Conservation (phyloP, 2,113 vertebrate genomes). For the Machaerirhynchus nigripectus region DNA sequence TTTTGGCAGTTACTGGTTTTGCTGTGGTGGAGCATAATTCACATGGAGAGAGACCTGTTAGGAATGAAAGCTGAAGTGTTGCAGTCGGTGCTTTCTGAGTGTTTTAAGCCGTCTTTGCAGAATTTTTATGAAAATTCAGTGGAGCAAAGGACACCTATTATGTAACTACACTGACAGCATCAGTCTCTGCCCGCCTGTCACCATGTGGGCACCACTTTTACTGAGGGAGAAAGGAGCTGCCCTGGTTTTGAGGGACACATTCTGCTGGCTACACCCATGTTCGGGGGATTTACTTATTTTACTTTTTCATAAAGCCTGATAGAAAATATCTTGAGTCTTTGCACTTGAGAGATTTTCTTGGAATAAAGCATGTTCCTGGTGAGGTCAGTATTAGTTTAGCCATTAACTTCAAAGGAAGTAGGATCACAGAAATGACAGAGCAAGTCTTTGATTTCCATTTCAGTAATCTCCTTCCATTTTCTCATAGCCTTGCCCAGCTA, state of each 20-base stretch:
- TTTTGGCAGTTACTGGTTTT: not conserved
- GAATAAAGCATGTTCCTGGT: slow-evolving; percentile 35
- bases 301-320: not conserved
- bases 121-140: not conserved
- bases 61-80: not conserved
- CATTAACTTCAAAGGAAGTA: slow-evolving; percentile 60
- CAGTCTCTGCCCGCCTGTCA: not conserved
- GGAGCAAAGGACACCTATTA: not conserved
- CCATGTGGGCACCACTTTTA: not conserved
- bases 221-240: not conserved
- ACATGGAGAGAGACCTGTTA: not conserved
- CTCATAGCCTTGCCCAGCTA: not conserved
- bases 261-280: not conserved
- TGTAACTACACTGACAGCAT: not conserved
- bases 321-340: slow-evolving; percentile 29
- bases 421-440: slow-evolving; percentile 49
- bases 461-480: slow-evolving; percentile 52
- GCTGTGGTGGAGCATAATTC: not conserved
- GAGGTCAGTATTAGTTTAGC: slow-evolving; percentile 61
- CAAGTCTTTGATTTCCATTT: slow-evolving; percentile 56
- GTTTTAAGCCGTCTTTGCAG: not conserved
- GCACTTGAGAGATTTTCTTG: slow-evolving; percentile 39
- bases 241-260: not conserved
- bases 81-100: not conserved
- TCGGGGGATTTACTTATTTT: not conserved